Conservation (phyloP, 2,888 invertebrate species). For the Calameuta idolon region DNA sequence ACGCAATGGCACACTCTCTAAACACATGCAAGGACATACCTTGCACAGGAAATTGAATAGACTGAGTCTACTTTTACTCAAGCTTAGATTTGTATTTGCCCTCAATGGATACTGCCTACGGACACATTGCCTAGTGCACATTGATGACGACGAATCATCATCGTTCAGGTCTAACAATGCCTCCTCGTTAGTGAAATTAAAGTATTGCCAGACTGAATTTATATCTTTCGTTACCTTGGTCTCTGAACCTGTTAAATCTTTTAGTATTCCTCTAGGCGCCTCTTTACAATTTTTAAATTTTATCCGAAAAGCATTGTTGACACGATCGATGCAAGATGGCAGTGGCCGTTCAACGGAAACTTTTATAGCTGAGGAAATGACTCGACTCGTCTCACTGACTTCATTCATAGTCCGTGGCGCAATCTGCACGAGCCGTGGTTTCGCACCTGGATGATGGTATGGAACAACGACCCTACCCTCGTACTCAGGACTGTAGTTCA, state of each 20-base stretch:
- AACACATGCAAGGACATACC: slow-evolving; percentile 3
- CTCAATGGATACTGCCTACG: neutral
- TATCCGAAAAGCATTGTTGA: neutral
- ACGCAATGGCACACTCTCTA: neutral
- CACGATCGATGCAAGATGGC: neutral
- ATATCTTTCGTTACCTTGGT: neutral
- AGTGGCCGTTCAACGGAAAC: slow-evolving; percentile 16
- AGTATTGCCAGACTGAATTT: neutral
- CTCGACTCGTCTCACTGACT: slow-evolving; percentile 24
- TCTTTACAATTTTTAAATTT: neutral
- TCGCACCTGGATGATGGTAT: slow-evolving; percentile 28
- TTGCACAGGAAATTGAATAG: slow-evolving; percentile 7
- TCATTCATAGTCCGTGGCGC: slow-evolving; percentile 5
- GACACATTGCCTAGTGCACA: neutral
- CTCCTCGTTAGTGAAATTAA: neutral
- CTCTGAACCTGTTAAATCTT: neutral
- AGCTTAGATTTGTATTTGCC: neutral
- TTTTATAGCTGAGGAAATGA: slow-evolving; percentile 25
- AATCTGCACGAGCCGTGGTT: neutral
- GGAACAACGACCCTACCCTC: slow-evolving; percentile 15
- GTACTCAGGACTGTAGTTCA: slow-evolving; percentile 17
- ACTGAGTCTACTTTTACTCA: slow-evolving; percentile 5
- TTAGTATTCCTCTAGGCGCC: neutral
- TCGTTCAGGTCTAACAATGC: neutral
- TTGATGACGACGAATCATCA: neutral